Evolutionary conservation across 2,113 vertebrate species (phyloP), one percentile per base, ranked within the genome.

Genomic region (Leptosomus discolor): DNA sequence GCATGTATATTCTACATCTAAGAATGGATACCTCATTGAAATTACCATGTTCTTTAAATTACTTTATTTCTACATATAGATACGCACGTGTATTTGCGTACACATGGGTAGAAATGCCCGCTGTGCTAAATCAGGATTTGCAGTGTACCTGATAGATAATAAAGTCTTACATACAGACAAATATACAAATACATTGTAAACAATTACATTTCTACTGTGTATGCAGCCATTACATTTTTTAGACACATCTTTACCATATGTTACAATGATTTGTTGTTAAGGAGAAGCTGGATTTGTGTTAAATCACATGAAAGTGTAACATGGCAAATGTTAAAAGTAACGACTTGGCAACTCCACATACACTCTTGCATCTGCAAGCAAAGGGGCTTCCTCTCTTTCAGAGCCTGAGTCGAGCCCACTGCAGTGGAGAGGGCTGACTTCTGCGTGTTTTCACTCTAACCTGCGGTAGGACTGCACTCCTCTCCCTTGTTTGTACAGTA

Each of bases 221-320:
- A 22, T 36, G 53, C 29, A 76, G 69, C 11, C 2, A 2, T 30
- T 64, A 73, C 3, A 36, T n/a, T 61, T 82, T 81, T 87, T 51
- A 92, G 53, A 41, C 8, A 39, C 30, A 53, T 16, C 37, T 78
- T 63, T 60, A 58, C 7, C 36, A 21, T 9, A 43, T 4, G 16
- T 46, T 65, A 70, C 17, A 32, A 50, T 41, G 14, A 45, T 32
- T 54, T 34, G 7, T 21, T 61, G 14, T 63, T 48, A 94, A 88
- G 78, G 24, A 88, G 34, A 61, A 15, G 11, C 5, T 15, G 30
- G 21, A 43, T 71, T 90, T 71, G 9, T 15, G 53, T 30, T 39
- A 64, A 79, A 83, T 60, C 57, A 16, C 0, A 0, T 39, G 48
- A 36, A 51, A 24, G 19, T 6, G 23, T 45, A 68, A 64, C 36